Evolutionary conservation across 2,113 vertebrate species (phyloP), one percentile per base, ranked within the genome.

Genomic region (Cyprinodon tularosa): DNA sequence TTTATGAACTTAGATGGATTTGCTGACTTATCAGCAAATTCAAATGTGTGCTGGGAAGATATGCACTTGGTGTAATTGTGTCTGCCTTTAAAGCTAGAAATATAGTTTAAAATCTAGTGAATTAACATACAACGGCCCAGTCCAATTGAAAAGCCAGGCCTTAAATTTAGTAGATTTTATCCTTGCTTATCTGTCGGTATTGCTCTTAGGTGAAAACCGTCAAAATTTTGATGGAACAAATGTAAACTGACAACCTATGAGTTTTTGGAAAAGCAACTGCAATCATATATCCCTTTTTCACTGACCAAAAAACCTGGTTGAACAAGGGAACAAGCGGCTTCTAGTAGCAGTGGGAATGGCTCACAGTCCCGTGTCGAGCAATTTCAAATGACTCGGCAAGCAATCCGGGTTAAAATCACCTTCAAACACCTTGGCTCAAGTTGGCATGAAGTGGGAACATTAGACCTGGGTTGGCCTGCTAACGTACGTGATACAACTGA

Each of bases 161-260:
- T 80, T 70, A 81, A 84, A 74, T 75, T 84, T 77, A 70, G 66
- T 72, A 40, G 73, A 66, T 66, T 82, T 84, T 61, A 62, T 71
- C 71, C 12, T 48, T 45, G 69, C 67, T 71, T 74, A 74, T 88
- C 80, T 82, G 69, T 84, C 66, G 84, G 75, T 81, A 81, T 85
- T 64, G 69, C 83, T 68, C 82, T 65, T 68, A 77, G 83, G 84
- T 86, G 69, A 70, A 71, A 82, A 61, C 4, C 72, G 85, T 90
- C 75, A 79, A 86, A 84, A 83, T 88, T 77, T 44, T 74, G 70
- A 79, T 62, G 68, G 76, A 86, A 68, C 17, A 38, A 76, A 84
- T 68, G 81, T 78, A 91, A 88, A 84, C 59, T 85, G 86, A 88
- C 85, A 88, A 29, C 29, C 77, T 82, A 80, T 84, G 82, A 83